phyloP scores from a whole-genome alignment of 2,797 vertebrate species.

The Anniella stebbinsi region DNA sequence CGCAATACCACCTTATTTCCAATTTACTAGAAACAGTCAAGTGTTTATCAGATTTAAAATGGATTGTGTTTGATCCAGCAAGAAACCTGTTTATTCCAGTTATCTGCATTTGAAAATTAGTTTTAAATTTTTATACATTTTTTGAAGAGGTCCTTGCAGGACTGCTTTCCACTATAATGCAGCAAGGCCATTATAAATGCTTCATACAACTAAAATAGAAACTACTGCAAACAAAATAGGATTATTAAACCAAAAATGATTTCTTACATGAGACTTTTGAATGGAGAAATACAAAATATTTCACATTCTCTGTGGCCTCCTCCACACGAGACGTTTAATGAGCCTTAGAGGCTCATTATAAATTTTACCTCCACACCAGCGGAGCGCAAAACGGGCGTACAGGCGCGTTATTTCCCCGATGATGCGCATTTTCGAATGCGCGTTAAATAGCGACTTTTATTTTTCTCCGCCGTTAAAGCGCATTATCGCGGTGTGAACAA shows the following conservation, averaged over 20 bases:
- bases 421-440: too few species aligned
- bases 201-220: neutral
- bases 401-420: too few species aligned
- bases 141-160: neutral
- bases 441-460: too few species aligned
- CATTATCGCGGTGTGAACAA: too few species aligned
- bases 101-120: neutral
- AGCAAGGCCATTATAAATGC: neutral
- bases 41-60: constrained; percentile 24
- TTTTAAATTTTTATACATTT: neutral
- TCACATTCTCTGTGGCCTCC: too few species aligned
- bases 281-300: neutral
- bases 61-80: constrained; percentile 6
- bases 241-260: neutral
- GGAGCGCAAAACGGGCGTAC: too few species aligned
- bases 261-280: neutral
- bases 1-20: neutral
- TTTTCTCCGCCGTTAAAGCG: too few species aligned
- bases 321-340: too few species aligned
- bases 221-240: neutral
- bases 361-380: too few species aligned
- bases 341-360: too few species aligned
- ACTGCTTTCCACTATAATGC: neutral
- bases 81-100: neutral
- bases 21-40: neutral